Conservation (phyloP, 2,888 invertebrate species). For the Drosophila algonquin region DNA sequence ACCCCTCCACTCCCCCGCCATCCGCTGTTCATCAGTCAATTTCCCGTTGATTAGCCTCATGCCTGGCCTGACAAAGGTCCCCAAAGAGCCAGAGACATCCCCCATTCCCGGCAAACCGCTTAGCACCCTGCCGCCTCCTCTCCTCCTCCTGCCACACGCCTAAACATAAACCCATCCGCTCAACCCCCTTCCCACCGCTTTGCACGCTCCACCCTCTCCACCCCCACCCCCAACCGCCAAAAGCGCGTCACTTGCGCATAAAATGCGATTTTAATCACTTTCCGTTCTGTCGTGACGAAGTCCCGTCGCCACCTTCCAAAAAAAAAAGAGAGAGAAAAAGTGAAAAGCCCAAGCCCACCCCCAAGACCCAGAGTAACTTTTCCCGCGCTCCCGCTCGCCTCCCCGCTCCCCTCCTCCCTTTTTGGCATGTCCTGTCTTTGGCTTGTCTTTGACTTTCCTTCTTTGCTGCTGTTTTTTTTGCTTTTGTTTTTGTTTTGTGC, state of each 20-base stretch:
- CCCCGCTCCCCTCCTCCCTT: background rate
- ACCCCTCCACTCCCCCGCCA: background rate
- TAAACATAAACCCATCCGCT: conserved; percentile 19
- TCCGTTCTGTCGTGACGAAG: conserved; percentile 64
- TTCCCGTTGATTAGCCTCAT: conserved; percentile 68
- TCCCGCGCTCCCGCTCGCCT: background rate
- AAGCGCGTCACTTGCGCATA: conserved; percentile 65
- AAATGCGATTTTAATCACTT: conserved; percentile 81
- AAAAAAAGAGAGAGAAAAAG: too few species aligned
- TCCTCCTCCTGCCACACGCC: conserved; percentile 7
- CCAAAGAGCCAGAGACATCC: background rate
- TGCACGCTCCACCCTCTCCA: conserved; percentile 1
- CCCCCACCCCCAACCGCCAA: conserved; percentile 18
- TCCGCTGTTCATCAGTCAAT: conserved; percentile 53
- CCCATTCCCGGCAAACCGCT: conserved; percentile 13
- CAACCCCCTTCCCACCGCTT: background rate
- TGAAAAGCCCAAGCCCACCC: background rate
- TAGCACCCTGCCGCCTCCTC: conserved; percentile 8
- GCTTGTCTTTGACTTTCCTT: conserved; percentile 15
- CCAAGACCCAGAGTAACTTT: conserved; percentile 6
- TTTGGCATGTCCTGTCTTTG: conserved; percentile 24
- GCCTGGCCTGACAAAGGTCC: conserved; percentile 29
- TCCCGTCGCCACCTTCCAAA: conserved; percentile 1
- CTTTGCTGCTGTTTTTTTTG: background rate
- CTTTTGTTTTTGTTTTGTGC: conserved; percentile 26